phyloP scores from a whole-genome alignment of 1,140 invertebrate species.

The Psix sp. region DNA sequence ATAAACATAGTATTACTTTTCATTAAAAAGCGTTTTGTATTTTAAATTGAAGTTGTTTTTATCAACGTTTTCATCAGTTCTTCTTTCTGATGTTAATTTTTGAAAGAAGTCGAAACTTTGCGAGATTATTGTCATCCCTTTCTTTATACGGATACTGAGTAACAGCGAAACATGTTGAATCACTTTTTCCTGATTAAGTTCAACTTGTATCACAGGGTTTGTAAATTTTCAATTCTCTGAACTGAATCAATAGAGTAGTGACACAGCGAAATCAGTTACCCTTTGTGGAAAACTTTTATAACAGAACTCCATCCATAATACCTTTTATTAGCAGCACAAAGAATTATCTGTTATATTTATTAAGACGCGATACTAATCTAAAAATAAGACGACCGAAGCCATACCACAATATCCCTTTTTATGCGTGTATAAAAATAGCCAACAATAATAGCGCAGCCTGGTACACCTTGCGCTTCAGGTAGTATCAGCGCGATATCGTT shows the following conservation, averaged over 20 bases:
- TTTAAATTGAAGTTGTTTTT: no score
- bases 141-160: slow-evolving; percentile 25
- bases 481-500: slow-evolving; percentile 34
- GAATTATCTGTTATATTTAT: slow-evolving; percentile 6
- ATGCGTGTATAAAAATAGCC: slow-evolving; percentile 3
- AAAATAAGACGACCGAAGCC: slow-evolving; percentile 1
- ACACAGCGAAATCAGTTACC: slow-evolving; percentile 8
- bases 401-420: slow-evolving; percentile 3
- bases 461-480: slow-evolving; percentile 28
- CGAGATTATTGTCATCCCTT: no score
- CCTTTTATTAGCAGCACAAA: not conserved
- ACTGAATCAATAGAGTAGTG: slow-evolving; percentile 16
- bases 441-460: slow-evolving; percentile 16
- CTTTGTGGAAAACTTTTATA: slow-evolving; percentile 1
- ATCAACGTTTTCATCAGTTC: no score
- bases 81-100: slow-evolving; percentile 12
- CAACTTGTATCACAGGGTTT: slow-evolving; percentile 15
- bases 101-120: slow-evolving; percentile 16
- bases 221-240: slow-evolving; percentile 26
- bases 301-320: not conserved
- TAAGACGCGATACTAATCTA: slow-evolving; percentile 11
- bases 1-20: slow-evolving; percentile 34
- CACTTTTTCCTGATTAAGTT: slow-evolving; percentile 20
- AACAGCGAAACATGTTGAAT: slow-evolving; percentile 10
- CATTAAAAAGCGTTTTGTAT: no score